Percentiles rank a stretch among this genome's conserved stretches.
phyloP scores from a whole-genome alignment of 2,113 vertebrate species.

The Eulemur macaco region DNA sequence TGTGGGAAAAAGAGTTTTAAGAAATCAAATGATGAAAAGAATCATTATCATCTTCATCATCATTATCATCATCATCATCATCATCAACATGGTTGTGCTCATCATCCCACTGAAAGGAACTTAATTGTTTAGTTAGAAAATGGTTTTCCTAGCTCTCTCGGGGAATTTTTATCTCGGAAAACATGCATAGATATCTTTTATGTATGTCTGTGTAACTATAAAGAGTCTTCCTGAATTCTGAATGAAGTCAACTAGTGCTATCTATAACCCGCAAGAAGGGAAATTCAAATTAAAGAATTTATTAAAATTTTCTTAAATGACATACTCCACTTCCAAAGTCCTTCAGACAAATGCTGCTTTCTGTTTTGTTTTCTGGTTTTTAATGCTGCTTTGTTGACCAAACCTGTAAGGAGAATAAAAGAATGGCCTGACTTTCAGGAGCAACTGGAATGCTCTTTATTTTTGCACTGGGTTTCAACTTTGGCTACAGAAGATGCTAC shows the following conservation, averaged over 20 bases:
- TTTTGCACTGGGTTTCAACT: neutral
- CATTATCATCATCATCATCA: neutral
- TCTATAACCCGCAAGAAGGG: neutral
- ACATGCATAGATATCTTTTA: neutral
- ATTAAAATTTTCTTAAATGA: neutral
- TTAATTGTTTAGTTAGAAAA: neutral
- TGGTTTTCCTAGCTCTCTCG: neutral
- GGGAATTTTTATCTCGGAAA: neutral
- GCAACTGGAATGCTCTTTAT: neutral
- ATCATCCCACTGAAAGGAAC: neutral
- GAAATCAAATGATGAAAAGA: neutral
- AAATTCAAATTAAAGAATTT: slow-evolving; percentile 34
- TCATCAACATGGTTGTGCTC: neutral
- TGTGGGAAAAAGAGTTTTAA: neutral
- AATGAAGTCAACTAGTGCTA: neutral
- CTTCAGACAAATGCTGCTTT: neutral
- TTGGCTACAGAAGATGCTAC: neutral
- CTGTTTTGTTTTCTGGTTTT: neutral
- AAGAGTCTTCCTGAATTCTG: neutral
- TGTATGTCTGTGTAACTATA: neutral
- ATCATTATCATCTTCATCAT: neutral
- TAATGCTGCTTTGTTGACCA: neutral
- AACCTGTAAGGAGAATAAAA: neutral
- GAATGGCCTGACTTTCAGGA: neutral
- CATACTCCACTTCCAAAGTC: neutral